Percentiles rank a stretch among this genome's conserved stretches.
Conservation (phyloP, 2,888 invertebrate genomes). For the Falcaria lacertinaria region DNA sequence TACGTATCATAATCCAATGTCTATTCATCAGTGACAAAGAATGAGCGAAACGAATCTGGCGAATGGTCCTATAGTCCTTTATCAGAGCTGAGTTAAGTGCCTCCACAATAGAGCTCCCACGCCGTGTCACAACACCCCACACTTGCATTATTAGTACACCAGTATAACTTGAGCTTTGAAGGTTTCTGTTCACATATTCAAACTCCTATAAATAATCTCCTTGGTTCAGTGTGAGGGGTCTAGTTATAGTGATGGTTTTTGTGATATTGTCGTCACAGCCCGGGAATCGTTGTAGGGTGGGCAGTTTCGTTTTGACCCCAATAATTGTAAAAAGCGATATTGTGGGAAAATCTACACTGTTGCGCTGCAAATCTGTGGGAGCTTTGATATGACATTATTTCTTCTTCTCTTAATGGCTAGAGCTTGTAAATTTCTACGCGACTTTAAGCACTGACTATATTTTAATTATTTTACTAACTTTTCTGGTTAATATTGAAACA, state of each 20-base stretch:
- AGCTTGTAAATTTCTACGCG: background rate
- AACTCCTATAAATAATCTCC: background rate
- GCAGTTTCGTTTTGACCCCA: constrained; percentile 64
- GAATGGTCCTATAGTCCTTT: constrained; percentile 75
- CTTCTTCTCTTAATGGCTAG: background rate
- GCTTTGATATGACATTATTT: constrained; percentile 58
- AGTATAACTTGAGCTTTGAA: constrained; percentile 26
- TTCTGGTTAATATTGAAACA: too few species aligned
- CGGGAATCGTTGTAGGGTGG: constrained; percentile 37
- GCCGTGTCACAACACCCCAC: constrained; percentile 76
- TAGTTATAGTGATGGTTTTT: constrained; percentile 26
- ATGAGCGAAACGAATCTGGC: constrained; percentile 75
- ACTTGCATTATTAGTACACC: constrained; percentile 27
- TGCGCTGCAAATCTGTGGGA: constrained; percentile 75
- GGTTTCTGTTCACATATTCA: constrained; percentile 4
- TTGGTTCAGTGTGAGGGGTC: too few species aligned
- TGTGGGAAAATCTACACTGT: constrained; percentile 74
- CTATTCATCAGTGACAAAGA: constrained; percentile 68
- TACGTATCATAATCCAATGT: constrained; percentile 72
- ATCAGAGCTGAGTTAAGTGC: constrained; percentile 72
- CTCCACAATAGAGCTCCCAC: constrained; percentile 74
- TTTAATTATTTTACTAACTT: too few species aligned
- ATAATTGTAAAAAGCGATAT: constrained; percentile 54
- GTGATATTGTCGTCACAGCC: constrained; percentile 47
- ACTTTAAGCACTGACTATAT: too few species aligned